phyloP scores from a whole-genome alignment of 2,888 invertebrate species.

The Philhelius pedissequus region DNA sequence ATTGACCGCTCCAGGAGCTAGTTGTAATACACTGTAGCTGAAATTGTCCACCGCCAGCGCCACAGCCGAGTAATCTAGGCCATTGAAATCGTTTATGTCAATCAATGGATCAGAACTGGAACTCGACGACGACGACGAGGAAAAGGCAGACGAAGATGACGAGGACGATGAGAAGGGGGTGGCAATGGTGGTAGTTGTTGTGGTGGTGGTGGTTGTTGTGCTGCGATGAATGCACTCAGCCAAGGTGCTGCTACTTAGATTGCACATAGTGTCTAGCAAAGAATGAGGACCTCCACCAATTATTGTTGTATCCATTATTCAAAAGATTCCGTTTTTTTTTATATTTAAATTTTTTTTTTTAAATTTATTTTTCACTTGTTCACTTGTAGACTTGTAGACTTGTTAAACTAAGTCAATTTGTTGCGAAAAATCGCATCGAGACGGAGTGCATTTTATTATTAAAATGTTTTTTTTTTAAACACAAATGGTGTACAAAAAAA shows the following conservation, averaged over 20 bases:
- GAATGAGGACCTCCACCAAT: slow-evolving; percentile 34
- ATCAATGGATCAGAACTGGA: slow-evolving; percentile 63
- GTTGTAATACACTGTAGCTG: slow-evolving; percentile 63
- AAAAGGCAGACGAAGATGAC: not conserved
- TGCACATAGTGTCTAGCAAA: slow-evolving; percentile 62
- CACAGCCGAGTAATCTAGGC: slow-evolving; percentile 67
- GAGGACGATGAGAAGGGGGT: slow-evolving; percentile 28
- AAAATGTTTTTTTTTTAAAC: not conserved
- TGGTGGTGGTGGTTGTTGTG: not conserved
- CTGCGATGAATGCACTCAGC: slow-evolving; percentile 63
- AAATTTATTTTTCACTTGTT: slow-evolving; percentile 9
- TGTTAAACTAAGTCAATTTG: slow-evolving; percentile 17
- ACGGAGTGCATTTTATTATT: slow-evolving; percentile 39
- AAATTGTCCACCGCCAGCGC: slow-evolving; percentile 65
- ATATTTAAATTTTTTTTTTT: not conserved
- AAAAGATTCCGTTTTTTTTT: not conserved
- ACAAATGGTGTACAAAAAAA: not conserved
- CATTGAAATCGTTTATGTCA: slow-evolving; percentile 68
- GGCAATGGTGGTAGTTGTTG: slow-evolving; percentile 41
- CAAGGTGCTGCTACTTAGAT: slow-evolving; percentile 63
- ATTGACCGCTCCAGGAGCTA: slow-evolving; percentile 59
- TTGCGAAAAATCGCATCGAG: slow-evolving; percentile 30
- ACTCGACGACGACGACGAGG: slow-evolving; percentile 20
- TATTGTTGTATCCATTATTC: slow-evolving; percentile 43
- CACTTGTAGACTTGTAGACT: slow-evolving; percentile 9